Evolutionary conservation across 2,113 vertebrate species (phyloP).

Genomic region (Phylloscopus whistleri): DNA sequence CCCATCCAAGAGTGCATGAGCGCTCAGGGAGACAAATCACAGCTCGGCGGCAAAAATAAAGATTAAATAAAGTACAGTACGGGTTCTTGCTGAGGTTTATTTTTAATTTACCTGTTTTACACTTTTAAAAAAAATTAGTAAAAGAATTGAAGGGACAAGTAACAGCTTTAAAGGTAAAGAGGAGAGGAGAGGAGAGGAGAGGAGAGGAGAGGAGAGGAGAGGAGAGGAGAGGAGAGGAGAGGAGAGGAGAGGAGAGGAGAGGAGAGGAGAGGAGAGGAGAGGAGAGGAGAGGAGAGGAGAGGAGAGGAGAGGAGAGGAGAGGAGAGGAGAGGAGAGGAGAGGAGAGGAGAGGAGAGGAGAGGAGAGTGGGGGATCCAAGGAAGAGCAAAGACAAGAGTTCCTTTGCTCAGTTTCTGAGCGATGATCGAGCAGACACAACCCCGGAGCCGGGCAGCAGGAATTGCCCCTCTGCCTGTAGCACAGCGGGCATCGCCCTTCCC

Average conservation of each 20-base stretch:
- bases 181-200: not conserved
- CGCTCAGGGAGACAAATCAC: not conserved
- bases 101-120: not conserved
- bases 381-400: not conserved
- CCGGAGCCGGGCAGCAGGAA: not conserved
- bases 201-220: no score
- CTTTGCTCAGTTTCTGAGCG: not conserved
- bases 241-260: no score
- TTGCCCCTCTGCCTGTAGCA: not conserved
- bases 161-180: not conserved
- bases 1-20: fast-evolving
- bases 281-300: no score
- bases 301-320: no score
- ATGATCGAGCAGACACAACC: not conserved
- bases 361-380: not conserved
- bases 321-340: no score
- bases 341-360: no score
- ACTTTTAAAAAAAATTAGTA: not conserved
- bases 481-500: not conserved
- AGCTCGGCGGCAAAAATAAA: not conserved
- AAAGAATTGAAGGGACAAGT: not conserved
- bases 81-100: not conserved
- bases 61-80: not conserved
- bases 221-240: no score
- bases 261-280: no score